Evolutionary conservation across 1,140 invertebrate species (phyloP), one percentile per base, ranked within the genome.

Genomic region (Cephus cinctus): DNA sequence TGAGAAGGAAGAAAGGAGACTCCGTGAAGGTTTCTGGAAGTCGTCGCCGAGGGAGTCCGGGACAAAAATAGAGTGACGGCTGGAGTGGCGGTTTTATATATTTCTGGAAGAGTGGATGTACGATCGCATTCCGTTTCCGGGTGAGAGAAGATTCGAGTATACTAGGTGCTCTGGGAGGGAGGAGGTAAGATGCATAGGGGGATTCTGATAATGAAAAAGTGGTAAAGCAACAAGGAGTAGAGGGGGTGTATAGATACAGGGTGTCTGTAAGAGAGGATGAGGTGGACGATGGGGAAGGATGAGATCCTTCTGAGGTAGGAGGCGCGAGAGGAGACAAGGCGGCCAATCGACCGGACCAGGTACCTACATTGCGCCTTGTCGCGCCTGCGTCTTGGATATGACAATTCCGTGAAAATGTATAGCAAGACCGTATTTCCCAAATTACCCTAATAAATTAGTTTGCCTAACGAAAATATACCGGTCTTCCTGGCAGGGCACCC

Each of bases 391-490:
- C 34, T 12, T 36, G 34, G 34, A 36, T 36, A 36, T 36, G 34
- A 36, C 34, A 36, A 36, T 36, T 36, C 34, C 34, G 34, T 36
- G 34, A 36, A 36, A 36, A 36, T 36, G 11, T 36, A 36, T 36
- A 18, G 34, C 34, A 18, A 3, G 19, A 8, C 34, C 14, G 34
- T 36, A 36, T 36, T 36, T 36, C 34, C 34, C 19, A 36, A 36
- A 36, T 36, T 36, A 36, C 34, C 34, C 14, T 36, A 36, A 36
- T 36, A 36, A 36, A 36, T 36, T 36, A 36, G 34, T 36, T 36
- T 36, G 19, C 34, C 27, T 23, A 36, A 44, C 27, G 42, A 44
- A 44, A 44, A 32, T 44, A 44, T 44, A 44, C 42, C 18, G 12
- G 21, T 42, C 21, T 4, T 23, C 40, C 40, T 23, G 11, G n/a